Base-by-base conservation (phyloP, 2,888 invertebrate genomes). In the Hypolimnas misippus region DNA sequence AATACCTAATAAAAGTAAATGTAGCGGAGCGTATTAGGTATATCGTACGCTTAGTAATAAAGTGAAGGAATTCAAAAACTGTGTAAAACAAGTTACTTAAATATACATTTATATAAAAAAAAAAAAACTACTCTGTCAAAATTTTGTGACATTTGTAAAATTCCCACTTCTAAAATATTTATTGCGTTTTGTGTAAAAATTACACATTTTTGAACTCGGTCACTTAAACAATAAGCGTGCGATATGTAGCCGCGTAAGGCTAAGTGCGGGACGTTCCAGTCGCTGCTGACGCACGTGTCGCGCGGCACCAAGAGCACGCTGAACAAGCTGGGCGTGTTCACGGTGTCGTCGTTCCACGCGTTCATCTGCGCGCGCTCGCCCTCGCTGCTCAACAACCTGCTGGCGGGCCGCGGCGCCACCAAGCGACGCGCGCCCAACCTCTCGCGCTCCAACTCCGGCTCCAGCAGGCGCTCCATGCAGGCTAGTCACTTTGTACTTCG, bases 321-420 rank as follows among this genome's bases (percentile, higher is more conserved):
- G 79, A 98, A 98, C 93, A 97, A 98, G 84, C 93, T 99, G 79
- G 98, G 98, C 66, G 98, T 98, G 77, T 98, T 98, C 94, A 98
- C 98, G 57, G 98, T 99, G 74, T 98, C 98, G 62, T 98, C 98
- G 71, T 98, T 99, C 93, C 98, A 99, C 89, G 99, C 98, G 72
- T 98, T 98, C 87, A 98, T 99, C 76, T 98, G 98, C 87, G 98
- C 98, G 63, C 95, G 99, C 70, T 98, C 98, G 78, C 98, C 98
- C 40, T 98, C 97, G 61, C 92, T 98, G 76, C 94, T 98, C 72
- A 98, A 97, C 93, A 98, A 98, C 89, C 92, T 98, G 79, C 93
- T 98, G 77, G 97, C 97, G 42, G 97, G 97, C 57, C 94, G 97
- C 69, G 97, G 98, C 44, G 97, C 97, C 63, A 98, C 98, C 65